phyloP scores from a whole-genome alignment of 2,888 invertebrate species.

The Sacculina carcini region DNA sequence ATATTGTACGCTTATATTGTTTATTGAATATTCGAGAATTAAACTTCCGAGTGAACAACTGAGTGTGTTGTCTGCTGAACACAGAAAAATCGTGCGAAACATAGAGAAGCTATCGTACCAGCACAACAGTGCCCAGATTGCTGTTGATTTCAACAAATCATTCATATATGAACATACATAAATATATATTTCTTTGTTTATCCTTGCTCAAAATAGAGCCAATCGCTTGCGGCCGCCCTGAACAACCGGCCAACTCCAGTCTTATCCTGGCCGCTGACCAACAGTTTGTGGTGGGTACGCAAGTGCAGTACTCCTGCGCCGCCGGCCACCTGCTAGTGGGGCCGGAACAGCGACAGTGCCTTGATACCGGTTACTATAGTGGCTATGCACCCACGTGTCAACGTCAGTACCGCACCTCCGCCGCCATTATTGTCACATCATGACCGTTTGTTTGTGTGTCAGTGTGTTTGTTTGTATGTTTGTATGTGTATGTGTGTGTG shows the following conservation, averaged over 20 bases:
- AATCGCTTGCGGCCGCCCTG: slow-evolving; percentile 66
- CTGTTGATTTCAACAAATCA: too few relatives aligned
- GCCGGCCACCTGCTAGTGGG: slow-evolving; percentile 64
- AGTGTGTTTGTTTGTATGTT: too few relatives aligned
- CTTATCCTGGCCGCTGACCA: slow-evolving; percentile 34
- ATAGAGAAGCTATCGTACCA: too few relatives aligned
- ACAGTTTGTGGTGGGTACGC: slow-evolving; percentile 53
- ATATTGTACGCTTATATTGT: too few relatives aligned
- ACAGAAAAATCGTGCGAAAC: too few relatives aligned
- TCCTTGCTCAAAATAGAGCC: slow-evolving; percentile 23
- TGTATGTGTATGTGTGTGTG: too few relatives aligned
- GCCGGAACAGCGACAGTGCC: slow-evolving; percentile 50
- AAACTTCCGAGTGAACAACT: too few relatives aligned
- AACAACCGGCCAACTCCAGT: slow-evolving; percentile 76
- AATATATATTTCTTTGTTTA: not conserved
- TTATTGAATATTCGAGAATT: too few relatives aligned
- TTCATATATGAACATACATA: not conserved
- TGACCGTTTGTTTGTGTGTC: too few relatives aligned
- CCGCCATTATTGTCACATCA: too few relatives aligned
- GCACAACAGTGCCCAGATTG: too few relatives aligned
- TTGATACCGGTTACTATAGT: slow-evolving; percentile 74
- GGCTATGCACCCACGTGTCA: slow-evolving; percentile 81
- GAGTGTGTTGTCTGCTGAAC: too few relatives aligned
- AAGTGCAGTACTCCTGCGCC: slow-evolving; percentile 58
- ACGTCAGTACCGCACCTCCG: slow-evolving; percentile 40